Evolutionary conservation across 2,888 invertebrate species (phyloP).

Genomic region (Xanthorhoe designata): DNA sequence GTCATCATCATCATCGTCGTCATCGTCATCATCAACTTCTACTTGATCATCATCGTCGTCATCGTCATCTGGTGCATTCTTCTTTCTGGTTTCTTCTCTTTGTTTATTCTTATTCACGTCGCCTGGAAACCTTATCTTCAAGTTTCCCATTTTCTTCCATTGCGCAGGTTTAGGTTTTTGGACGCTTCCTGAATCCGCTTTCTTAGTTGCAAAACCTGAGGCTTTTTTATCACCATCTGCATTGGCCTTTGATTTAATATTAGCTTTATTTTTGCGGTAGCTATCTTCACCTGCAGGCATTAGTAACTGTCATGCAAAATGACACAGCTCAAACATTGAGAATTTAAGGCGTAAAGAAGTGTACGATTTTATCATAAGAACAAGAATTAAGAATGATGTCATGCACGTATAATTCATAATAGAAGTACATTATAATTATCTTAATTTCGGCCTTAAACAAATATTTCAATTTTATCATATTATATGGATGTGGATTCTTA

Average conservation of each 20-base stretch:
- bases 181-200: constrained; percentile 51
- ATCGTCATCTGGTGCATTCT: constrained; percentile 48
- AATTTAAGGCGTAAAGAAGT: constrained; percentile 77
- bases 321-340: constrained; percentile 85
- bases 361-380: constrained; percentile 51
- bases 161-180: constrained; percentile 53
- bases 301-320: constrained; percentile 87
- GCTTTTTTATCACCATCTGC: constrained; percentile 79
- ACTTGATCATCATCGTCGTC: constrained; percentile 64
- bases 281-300: constrained; percentile 87
- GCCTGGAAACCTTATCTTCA: constrained; percentile 64
- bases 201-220: constrained; percentile 64
- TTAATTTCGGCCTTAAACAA: constrained; percentile 54
- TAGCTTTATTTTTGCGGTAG: constrained; percentile 78
- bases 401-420: constrained; percentile 76
- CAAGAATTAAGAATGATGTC: constrained; percentile 79
- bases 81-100: constrained; percentile 41
- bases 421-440: constrained; percentile 51
- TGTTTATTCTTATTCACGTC: constrained; percentile 49
- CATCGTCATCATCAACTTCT: constrained; percentile 56
- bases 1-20: constrained; percentile 49
- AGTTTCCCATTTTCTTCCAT: constrained; percentile 68
- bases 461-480: constrained; percentile 53
- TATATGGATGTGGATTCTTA: constrained; percentile 90
- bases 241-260: constrained; percentile 80